phyloP scores from a whole-genome alignment of 2,888 invertebrate genomes.

The Microchrysa polita region DNA sequence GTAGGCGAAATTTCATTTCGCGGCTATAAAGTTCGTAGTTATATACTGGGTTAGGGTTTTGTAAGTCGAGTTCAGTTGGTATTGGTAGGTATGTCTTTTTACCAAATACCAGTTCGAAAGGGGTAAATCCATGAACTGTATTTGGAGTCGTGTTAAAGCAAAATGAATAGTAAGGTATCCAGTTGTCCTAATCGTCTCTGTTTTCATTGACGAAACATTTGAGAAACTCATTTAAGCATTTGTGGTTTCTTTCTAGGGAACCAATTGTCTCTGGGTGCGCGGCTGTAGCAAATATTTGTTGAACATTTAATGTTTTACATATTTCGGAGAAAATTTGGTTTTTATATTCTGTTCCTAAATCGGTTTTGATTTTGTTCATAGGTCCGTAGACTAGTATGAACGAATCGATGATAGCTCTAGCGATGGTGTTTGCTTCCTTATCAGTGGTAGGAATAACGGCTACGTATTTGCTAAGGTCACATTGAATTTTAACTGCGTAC shows the following conservation, averaged over 20 bases:
- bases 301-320: conserved; percentile 42
- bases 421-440: conserved; percentile 53
- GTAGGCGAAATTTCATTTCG: conserved; percentile 42
- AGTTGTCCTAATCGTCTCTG: conserved; percentile 48
- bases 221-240: conserved; percentile 51
- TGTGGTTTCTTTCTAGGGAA: conserved; percentile 51
- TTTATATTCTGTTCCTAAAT: conserved; percentile 50
- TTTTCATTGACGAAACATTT: conserved; percentile 45
- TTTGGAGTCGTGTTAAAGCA: conserved; percentile 47
- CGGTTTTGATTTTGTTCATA: conserved; percentile 48
- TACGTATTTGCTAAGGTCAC: conserved; percentile 51
- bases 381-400: conserved; percentile 51
- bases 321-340: conserved; percentile 46
- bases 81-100: conserved; percentile 31
- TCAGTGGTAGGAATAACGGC: conserved; percentile 50
- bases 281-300: conserved; percentile 47
- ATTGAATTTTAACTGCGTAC: conserved; percentile 51
- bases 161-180: conserved; percentile 45
- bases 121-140: conserved; percentile 40
- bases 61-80: conserved; percentile 15
- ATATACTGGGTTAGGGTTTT: conserved; percentile 39
- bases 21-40: conserved; percentile 43
- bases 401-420: conserved; percentile 51
- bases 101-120: conserved; percentile 47
- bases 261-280: conserved; percentile 51